Conservation (phyloP, 1,140 invertebrate genomes). For the Rhagoletis pomonella region DNA sequence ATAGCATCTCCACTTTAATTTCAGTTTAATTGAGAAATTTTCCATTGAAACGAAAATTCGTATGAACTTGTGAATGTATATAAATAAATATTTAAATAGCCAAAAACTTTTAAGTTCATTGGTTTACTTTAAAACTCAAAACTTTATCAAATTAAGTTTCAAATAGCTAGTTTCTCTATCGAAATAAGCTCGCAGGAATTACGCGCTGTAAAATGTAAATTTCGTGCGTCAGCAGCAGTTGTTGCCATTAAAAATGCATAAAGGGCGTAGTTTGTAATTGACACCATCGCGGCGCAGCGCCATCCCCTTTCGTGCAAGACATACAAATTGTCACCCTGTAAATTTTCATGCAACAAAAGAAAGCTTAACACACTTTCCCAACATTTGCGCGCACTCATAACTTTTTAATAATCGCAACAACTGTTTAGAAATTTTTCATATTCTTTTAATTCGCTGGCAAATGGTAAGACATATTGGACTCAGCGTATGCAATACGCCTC, state of each 20-base stretch:
- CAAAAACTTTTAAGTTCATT: too few relatives aligned
- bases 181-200: neutral
- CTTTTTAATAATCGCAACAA: constrained; percentile 51
- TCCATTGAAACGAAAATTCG: too few relatives aligned
- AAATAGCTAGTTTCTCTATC: neutral
- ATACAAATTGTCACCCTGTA: constrained; percentile 18
- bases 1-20: too few relatives aligned
- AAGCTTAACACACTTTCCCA: neutral
- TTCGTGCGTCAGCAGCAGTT: neutral
- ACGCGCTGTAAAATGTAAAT: neutral
- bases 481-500: neutral
- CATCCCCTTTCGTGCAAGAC: neutral
- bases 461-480: neutral
- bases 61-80: too few relatives aligned
- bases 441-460: neutral
- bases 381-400: constrained; percentile 20
- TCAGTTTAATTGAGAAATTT: too few relatives aligned
- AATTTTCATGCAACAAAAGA: neutral
- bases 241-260: constrained; percentile 26
- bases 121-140: too few relatives aligned
- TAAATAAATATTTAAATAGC: too few relatives aligned
- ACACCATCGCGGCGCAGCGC: neutral
- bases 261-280: constrained; percentile 24
- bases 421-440: constrained; percentile 49
- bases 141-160: neutral